Percentiles rank a stretch among this genome's conserved stretches.
Conservation (phyloP, 2,797 vertebrate genomes). For the Pagetopsis macropterus region DNA sequence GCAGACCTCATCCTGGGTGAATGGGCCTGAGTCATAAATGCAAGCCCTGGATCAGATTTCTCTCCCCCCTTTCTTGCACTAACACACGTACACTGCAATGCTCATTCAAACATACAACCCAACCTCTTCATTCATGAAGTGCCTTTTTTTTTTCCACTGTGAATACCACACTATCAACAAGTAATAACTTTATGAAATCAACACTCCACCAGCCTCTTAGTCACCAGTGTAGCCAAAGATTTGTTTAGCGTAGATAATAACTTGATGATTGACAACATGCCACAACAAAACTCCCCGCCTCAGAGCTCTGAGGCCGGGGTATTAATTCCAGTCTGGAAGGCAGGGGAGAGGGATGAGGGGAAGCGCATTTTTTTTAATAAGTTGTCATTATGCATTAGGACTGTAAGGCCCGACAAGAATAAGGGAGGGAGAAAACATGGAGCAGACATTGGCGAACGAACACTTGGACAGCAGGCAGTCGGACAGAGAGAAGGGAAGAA, state of each 20-base stretch:
- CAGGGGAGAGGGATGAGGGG: constrained; percentile 22
- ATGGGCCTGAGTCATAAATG: constrained; percentile 75
- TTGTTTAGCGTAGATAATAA: constrained; percentile 52
- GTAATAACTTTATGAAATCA: constrained; percentile 50
- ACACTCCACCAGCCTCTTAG: constrained; percentile 50
- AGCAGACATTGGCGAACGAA: constrained; percentile 37
- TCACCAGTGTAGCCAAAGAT: constrained; percentile 51
- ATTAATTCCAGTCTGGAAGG: constrained; percentile 68
- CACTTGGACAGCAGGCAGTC: constrained; percentile 33
- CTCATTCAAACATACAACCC: constrained; percentile 63
- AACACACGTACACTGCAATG: constrained; percentile 44
- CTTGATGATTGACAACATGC: constrained; percentile 72
- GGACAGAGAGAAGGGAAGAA: constrained; percentile 22
- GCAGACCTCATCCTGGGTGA: constrained; percentile 68
- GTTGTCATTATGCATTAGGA: constrained; percentile 62
- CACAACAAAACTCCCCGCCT: constrained; percentile 73
- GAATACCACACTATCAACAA: constrained; percentile 35
- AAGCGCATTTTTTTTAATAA: constrained; percentile 22
- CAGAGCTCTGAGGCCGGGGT: constrained; percentile 46
- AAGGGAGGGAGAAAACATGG: constrained; percentile 29
- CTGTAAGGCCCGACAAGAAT: constrained; percentile 39
- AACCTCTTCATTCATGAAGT: constrained; percentile 63
- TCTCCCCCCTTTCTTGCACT: constrained; percentile 43
- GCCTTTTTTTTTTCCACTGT: constrained; percentile 1
- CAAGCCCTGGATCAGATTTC: constrained; percentile 71